Evolutionary conservation across 2,797 vertebrate genomes (phyloP).

Genomic region (Labroides dimidiatus): DNA sequence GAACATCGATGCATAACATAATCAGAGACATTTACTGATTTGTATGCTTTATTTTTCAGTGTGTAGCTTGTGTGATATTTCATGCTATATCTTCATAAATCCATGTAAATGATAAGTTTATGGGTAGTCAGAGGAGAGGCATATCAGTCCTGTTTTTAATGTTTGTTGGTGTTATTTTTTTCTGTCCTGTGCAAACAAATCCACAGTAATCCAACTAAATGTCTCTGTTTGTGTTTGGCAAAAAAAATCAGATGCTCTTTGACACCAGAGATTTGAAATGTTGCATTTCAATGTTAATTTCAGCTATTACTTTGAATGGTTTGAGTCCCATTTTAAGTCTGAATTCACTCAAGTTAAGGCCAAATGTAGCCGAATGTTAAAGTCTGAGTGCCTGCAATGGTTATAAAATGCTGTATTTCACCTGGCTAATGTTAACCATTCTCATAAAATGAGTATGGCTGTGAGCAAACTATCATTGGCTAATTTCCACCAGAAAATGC

Average conservation of each 20-base stretch:
- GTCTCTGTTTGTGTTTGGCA: conserved; percentile 21
- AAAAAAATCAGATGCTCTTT: conserved; percentile 5
- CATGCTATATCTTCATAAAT: background rate
- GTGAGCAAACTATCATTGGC: too few species aligned
- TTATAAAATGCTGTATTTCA: background rate
- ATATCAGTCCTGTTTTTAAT: background rate
- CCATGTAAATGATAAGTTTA: background rate
- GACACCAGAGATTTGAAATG: conserved; percentile 11
- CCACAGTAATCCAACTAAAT: conserved; percentile 28
- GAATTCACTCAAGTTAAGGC: background rate
- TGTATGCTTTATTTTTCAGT: conserved; percentile 18
- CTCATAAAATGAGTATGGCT: too few species aligned
- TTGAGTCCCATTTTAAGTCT: background rate
- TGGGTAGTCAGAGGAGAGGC: background rate
- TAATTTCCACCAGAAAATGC: too few species aligned
- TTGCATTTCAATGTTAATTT: background rate
- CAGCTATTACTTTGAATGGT: background rate
- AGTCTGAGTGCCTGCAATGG: background rate
- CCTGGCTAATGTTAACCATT: background rate
- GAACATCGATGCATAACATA: conserved; percentile 34
- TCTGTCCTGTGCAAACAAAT: conserved; percentile 5
- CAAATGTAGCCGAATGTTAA: background rate
- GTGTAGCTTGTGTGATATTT: background rate
- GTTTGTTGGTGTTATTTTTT: conserved; percentile 11
- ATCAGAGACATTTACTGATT: conserved; percentile 40